Evolutionary conservation across 2,888 invertebrate species (phyloP).

Genomic region (Cephus pulcher): DNA sequence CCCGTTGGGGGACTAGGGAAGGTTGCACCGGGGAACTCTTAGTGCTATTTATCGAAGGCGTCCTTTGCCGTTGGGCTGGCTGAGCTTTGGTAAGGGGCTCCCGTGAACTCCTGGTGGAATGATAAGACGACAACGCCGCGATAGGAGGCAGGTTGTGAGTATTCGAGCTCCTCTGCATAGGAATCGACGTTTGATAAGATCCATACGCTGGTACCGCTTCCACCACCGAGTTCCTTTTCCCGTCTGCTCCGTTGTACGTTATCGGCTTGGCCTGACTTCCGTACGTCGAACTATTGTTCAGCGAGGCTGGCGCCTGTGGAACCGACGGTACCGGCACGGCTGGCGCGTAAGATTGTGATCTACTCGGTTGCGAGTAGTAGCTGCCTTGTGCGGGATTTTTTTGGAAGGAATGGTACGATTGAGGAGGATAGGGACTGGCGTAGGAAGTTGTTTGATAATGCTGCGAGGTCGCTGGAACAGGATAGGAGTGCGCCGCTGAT

Average conservation of each 20-base stretch:
- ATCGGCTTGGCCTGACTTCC: conserved; percentile 34
- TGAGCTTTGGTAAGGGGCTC: conserved; percentile 51
- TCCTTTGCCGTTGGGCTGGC: conserved; percentile 41
- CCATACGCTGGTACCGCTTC: conserved; percentile 39
- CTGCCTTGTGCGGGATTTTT: conserved; percentile 38
- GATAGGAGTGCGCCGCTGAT: conserved; percentile 68
- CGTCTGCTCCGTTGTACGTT: conserved; percentile 50
- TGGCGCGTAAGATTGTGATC: conserved; percentile 33
- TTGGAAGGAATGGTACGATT: conserved; percentile 58
- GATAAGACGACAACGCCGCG: conserved; percentile 68
- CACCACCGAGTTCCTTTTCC: conserved; percentile 42
- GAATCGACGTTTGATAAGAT: conserved; percentile 42
- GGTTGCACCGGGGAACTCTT: conserved; percentile 20
- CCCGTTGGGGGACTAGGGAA: conserved; percentile 5
- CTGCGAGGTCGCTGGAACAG: conserved; percentile 69
- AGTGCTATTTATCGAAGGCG: conserved; percentile 24
- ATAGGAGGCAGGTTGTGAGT: conserved; percentile 70
- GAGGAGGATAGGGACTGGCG: conserved; percentile 52
- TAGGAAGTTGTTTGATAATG: conserved; percentile 59
- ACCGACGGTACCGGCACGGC: conserved; percentile 4
- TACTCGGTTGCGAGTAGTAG: conserved; percentile 45
- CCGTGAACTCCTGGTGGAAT: conserved; percentile 63
- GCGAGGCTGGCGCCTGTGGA: conserved; percentile 13
- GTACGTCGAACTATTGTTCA: conserved; percentile 23
- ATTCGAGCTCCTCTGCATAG: conserved; percentile 47